These are phyloP conservation scores for Oryzias javanicus DNA, from an alignment of 2,113 vertebrate genomes.

Conservation along the genomic window DNA sequence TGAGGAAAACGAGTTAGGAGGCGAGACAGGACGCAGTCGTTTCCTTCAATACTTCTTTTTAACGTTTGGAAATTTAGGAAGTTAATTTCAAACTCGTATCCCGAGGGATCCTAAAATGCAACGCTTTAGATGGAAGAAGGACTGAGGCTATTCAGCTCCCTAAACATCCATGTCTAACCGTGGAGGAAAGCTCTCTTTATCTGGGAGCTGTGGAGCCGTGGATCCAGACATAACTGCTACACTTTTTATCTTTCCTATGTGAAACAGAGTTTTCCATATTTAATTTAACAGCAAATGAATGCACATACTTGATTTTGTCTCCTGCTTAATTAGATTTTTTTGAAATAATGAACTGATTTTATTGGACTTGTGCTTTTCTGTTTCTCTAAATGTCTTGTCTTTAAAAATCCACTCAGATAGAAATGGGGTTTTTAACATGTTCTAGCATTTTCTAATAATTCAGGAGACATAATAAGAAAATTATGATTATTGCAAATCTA, in stretches of 20 bases:
- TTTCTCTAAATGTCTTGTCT: no score
- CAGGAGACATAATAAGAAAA: no score
- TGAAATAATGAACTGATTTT: no score
- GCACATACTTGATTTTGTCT: no score
- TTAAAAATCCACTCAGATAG: no score
- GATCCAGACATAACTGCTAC: constrained; percentile 33
- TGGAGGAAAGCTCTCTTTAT: constrained; percentile 32
- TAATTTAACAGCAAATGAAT: no score
- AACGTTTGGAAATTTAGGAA: constrained; percentile 38
- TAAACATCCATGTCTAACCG: constrained; percentile 49
- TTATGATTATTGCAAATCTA: no score
- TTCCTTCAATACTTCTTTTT: constrained; percentile 42
- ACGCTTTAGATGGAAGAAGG: constrained; percentile 12
- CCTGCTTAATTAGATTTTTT: no score
- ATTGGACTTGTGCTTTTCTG: no score
- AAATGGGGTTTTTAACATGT: no score
- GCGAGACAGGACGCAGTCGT: constrained; percentile 15
- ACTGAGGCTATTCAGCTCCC: constrained; percentile 33
- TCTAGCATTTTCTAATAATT: no score
- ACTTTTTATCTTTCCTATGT: constrained; percentile 24
- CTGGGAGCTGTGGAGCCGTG: constrained; percentile 21
- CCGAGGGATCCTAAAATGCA: constrained; percentile 23
- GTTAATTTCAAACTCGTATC: constrained; percentile 48
- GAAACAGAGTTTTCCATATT: background rate
- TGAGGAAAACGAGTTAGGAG: constrained; percentile 28